These are phyloP conservation scores for Hydractinia echinata DNA, from an alignment of 30 jellyfish, hydroid and myxozoan genomes.

Conservation along the genomic window DNA sequence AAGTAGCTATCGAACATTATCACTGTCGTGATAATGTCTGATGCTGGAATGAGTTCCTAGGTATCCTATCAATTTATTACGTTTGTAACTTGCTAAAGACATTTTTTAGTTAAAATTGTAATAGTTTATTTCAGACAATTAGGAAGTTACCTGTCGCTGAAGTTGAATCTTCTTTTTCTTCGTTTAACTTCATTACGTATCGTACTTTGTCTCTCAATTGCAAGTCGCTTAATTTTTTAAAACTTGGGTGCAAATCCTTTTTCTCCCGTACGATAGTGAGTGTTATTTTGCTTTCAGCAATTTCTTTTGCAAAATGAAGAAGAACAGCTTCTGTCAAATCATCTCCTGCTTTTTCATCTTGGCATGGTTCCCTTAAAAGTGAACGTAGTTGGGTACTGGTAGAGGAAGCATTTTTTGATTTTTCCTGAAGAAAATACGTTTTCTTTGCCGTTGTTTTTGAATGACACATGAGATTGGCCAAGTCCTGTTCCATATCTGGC, in stretches of 20 bases:
- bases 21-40: too few species aligned
- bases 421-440: background rate
- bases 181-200: background rate
- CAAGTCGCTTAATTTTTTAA: background rate
- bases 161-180: too few species aligned
- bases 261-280: background rate
- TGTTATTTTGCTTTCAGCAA: background rate
- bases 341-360: too few species aligned
- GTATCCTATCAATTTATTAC: too few species aligned
- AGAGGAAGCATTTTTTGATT: background rate
- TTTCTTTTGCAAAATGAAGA: background rate
- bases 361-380: background rate
- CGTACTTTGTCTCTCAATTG: background rate
- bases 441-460: background rate
- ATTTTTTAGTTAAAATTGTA: too few species aligned
- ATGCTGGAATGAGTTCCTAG: too few species aligned
- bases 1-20: too few species aligned
- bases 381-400: background rate
- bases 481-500: background rate
- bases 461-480: conserved; percentile 5
- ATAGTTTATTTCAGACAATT: too few species aligned
- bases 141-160: too few species aligned
- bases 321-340: background rate
- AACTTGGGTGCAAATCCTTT: background rate
- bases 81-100: too few species aligned